Percentiles rank a stretch among this genome's conserved stretches.
phyloP scores from a whole-genome alignment of 1,140 invertebrate species.

The Cydia fagiglandana region DNA sequence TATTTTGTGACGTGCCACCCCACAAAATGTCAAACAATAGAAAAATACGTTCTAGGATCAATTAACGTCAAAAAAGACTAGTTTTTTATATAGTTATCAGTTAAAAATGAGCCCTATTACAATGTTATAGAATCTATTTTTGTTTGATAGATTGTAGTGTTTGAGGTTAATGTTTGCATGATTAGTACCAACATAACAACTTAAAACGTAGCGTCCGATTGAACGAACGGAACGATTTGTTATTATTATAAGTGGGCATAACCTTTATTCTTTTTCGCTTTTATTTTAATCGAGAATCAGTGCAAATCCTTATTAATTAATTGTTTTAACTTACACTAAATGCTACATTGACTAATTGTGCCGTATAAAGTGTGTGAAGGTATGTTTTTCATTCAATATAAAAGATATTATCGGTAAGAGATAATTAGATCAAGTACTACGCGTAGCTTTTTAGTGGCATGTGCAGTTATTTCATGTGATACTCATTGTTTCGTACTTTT shows the following conservation, averaged over 20 bases:
- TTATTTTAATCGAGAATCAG: slow-evolving; percentile 56
- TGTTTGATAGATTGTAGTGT: not conserved
- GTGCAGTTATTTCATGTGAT: slow-evolving; percentile 64
- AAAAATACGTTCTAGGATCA: not conserved
- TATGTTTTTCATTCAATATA: slow-evolving; percentile 45
- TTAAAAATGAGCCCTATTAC: not conserved
- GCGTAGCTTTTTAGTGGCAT: slow-evolving; percentile 60
- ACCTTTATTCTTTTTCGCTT: slow-evolving; percentile 60
- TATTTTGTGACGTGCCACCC: slow-evolving; percentile 19
- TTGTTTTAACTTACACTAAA: slow-evolving; percentile 9
- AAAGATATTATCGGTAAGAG: slow-evolving; percentile 30
- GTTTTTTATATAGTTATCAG: not conserved
- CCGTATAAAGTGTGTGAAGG: slow-evolving; percentile 38
- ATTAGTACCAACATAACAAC: slow-evolving; percentile 20
- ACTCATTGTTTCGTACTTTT: slow-evolving; percentile 55
- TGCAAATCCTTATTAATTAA: slow-evolving; percentile 40
- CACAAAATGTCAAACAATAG: slow-evolving; percentile 23
- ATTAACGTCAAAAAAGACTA: not conserved
- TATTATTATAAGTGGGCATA: slow-evolving; percentile 65
- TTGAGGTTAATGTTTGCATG: slow-evolving; percentile 16
- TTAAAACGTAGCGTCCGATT: slow-evolving; percentile 31
- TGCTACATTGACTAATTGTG: slow-evolving; percentile 35
- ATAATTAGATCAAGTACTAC: slow-evolving; percentile 56
- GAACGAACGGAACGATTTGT: slow-evolving; percentile 37
- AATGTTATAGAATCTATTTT: not conserved